Conservation (phyloP, 1,140 invertebrate species). For the Steinernema khuongi region DNA sequence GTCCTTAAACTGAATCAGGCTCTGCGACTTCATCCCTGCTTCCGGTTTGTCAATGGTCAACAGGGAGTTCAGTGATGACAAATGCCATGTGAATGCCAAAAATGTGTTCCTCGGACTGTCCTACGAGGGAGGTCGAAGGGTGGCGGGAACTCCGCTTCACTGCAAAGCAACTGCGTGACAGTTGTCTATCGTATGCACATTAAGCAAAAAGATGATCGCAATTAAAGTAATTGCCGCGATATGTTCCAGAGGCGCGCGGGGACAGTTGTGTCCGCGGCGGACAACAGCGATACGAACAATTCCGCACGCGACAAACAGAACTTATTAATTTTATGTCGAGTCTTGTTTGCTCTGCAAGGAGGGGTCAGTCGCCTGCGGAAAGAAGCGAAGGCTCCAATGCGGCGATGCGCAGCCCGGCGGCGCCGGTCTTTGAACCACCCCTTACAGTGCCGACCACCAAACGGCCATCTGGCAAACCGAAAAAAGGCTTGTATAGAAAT, state of each 20-base stretch:
- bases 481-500: background rate
- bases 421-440: background rate
- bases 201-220: conserved; percentile 13
- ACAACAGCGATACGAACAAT: background rate
- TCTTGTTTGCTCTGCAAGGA: background rate
- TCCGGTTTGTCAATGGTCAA: background rate
- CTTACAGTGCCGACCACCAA: background rate
- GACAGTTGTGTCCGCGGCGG: background rate
- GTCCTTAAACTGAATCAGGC: background rate
- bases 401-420: background rate
- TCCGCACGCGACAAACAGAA: background rate
- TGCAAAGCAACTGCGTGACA: background rate
- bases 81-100: background rate
- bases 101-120: background rate
- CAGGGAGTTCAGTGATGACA: background rate
- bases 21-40: background rate
- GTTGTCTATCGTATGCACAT: conserved; percentile 6
- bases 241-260: background rate
- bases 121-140: background rate
- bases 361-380: background rate
- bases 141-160: background rate
- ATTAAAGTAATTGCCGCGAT: background rate
- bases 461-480: conserved; percentile 1
- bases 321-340: background rate
- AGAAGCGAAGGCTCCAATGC: background rate